A percentile compares a stretch with the other conserved stretches of the same genome.
Conservation (phyloP, 2,888 invertebrate genomes). For the Tetanocera ferruginea region DNA sequence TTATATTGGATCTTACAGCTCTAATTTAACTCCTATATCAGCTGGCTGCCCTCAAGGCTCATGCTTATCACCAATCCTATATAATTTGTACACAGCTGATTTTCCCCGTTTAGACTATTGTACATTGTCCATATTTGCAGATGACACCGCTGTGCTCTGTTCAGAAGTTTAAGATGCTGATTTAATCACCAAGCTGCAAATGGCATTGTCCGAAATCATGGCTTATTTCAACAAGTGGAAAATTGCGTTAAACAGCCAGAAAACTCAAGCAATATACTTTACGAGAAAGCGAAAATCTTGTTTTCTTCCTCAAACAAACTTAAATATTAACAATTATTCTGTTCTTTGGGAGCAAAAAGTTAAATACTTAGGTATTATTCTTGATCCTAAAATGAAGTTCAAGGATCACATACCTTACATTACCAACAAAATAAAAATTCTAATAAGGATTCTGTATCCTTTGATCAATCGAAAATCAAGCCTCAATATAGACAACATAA, state of each 20-base stretch:
- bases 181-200: background rate
- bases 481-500: background rate
- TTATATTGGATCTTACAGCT: constrained; percentile 11
- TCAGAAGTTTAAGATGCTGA: background rate
- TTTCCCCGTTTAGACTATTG: background rate
- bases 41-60: background rate
- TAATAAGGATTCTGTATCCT: background rate
- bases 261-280: too few relatives aligned
- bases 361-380: background rate
- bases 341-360: background rate
- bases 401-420: background rate
- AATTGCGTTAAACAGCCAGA: too few relatives aligned
- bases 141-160: too few relatives aligned
- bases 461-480: background rate
- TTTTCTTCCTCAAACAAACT: background rate
- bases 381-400: background rate
- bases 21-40: too few relatives aligned
- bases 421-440: background rate
- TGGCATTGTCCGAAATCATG: too few relatives aligned
- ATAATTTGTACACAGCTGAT: background rate
- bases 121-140: too few relatives aligned
- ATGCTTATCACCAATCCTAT: background rate
- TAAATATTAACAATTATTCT: background rate
- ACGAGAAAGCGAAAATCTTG: too few relatives aligned
- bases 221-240: too few relatives aligned